A percentile compares a stretch with the other conserved stretches of the same genome.
Evolutionary conservation across 2,113 vertebrate genomes (phyloP).

Genomic region (Sterna hirundo): DNA sequence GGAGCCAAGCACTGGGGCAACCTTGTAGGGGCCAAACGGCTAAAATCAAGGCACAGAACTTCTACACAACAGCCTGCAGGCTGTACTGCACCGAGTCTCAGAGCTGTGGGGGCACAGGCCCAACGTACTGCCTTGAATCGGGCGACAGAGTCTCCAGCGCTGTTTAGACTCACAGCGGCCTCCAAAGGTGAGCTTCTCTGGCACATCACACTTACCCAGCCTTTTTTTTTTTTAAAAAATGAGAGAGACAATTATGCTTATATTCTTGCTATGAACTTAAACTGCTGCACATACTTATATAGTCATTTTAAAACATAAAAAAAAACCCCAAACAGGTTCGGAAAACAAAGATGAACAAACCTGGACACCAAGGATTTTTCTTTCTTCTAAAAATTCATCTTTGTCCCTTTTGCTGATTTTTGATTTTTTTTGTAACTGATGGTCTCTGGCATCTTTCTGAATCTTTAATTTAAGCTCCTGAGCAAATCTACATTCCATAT

Average conservation of each 20-base stretch:
- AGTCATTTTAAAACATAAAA: background rate
- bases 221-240: background rate
- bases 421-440: conserved; percentile 74
- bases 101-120: background rate
- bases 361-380: conserved; percentile 68
- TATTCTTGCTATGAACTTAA: background rate
- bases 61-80: background rate
- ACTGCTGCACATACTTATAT: background rate
- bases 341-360: conserved; percentile 38
- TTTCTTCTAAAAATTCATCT: conserved; percentile 72
- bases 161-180: background rate
- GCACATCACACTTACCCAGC: background rate
- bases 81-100: background rate
- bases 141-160: accelerated
- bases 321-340: background rate
- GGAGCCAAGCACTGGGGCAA: background rate
- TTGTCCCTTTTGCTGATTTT: conserved; percentile 76
- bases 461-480: conserved; percentile 82
- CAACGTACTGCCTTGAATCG: accelerated
- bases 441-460: conserved; percentile 81
- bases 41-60: background rate
- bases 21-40: background rate
- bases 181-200: background rate
- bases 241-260: background rate
- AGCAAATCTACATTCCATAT: conserved; percentile 71